phyloP scores from a whole-genome alignment of 2,888 invertebrate genomes.

The Euzetes globulus region DNA sequence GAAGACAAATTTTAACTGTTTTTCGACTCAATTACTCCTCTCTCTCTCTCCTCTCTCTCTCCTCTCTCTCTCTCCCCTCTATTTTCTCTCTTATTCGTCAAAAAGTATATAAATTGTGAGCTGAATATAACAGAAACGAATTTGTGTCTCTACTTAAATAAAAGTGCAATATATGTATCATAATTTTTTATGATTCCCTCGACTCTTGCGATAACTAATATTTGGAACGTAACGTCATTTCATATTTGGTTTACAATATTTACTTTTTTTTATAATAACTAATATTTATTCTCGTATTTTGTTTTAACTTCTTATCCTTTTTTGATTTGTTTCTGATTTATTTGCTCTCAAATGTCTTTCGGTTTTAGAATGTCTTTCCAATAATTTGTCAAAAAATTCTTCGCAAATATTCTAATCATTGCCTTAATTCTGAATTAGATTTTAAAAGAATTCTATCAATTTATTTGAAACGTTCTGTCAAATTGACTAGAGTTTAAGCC shows the following conservation, averaged over 20 bases:
- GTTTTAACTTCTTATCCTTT: background rate
- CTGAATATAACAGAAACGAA: too few relatives aligned
- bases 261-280: background rate
- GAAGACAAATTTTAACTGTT: too few relatives aligned
- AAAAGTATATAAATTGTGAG: background rate
- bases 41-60: too few relatives aligned
- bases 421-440: too few relatives aligned
- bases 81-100: background rate
- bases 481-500: too few relatives aligned
- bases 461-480: too few relatives aligned
- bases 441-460: too few relatives aligned
- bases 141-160: background rate
- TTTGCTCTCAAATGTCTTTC: background rate
- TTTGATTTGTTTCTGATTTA: background rate
- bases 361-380: too few relatives aligned
- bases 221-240: background rate
- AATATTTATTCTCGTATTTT: background rate
- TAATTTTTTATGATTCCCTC: slow-evolving; percentile 12
- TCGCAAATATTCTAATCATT: too few relatives aligned
- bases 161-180: slow-evolving; percentile 20
- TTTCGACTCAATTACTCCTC: too few relatives aligned
- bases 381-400: too few relatives aligned
- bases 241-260: slow-evolving; percentile 22
- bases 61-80: background rate
- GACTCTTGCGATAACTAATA: slow-evolving; percentile 11